These are phyloP conservation scores for Oxygymnocypris stewartii DNA, from an alignment of 2,113 vertebrate species.

Conservation along the genomic window DNA sequence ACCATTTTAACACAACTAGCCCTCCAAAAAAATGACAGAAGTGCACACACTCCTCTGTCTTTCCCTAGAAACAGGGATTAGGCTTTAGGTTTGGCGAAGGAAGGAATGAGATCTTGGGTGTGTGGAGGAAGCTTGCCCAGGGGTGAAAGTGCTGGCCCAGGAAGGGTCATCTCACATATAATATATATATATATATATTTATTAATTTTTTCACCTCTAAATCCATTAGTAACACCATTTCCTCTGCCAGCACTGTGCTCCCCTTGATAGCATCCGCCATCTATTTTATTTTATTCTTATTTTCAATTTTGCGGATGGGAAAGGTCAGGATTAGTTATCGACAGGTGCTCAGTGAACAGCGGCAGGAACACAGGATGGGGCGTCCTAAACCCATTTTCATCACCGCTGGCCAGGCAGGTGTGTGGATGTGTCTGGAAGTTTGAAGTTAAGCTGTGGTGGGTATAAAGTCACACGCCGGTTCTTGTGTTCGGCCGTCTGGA, in stretches of 20 bases:
- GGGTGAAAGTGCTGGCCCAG: constrained; percentile 54
- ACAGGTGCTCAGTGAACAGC: constrained; percentile 74
- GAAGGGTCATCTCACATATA: constrained; percentile 43
- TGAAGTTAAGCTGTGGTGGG: constrained; percentile 25
- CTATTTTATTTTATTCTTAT: constrained; percentile 78
- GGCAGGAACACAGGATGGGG: constrained; percentile 63
- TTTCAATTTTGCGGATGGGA: constrained; percentile 77
- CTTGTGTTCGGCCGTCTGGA: constrained; percentile 3
- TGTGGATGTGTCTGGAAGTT: constrained; percentile 23
- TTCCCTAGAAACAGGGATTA: constrained; percentile 43
- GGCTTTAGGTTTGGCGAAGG: constrained; percentile 47
- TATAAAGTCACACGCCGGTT: constrained; percentile 46
- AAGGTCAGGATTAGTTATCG: constrained; percentile 84
- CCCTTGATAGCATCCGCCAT: constrained; percentile 75
- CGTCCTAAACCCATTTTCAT: constrained; percentile 72
- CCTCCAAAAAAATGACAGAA: too few relatives aligned
- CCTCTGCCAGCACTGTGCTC: constrained; percentile 65
- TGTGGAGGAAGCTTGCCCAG: constrained; percentile 62
- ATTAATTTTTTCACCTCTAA: constrained; percentile 44
- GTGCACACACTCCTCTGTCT: constrained; percentile 14
- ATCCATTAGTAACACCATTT: constrained; percentile 72
- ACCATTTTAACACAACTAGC: background rate
- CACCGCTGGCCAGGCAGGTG: constrained; percentile 50
- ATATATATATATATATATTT: background rate
- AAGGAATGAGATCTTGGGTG: constrained; percentile 60